Conservation (phyloP, 2,797 vertebrate species). For the Peromyscus aztecus region DNA sequence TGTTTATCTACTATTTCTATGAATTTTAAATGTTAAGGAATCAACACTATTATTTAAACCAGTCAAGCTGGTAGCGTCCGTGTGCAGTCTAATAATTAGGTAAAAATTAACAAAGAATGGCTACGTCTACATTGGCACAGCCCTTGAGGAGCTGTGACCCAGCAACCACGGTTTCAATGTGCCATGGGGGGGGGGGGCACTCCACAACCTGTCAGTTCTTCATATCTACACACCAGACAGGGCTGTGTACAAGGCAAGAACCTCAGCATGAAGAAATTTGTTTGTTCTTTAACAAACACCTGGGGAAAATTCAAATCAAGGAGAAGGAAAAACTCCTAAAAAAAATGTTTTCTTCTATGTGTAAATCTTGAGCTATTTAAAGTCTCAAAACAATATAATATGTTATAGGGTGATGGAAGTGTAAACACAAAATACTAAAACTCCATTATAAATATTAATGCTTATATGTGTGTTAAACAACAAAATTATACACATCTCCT, state of each 20-base stretch:
- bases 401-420: conserved; percentile 49
- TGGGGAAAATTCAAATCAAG: conserved; percentile 59
- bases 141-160: not conserved
- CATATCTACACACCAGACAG: not conserved
- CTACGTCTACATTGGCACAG: not conserved
- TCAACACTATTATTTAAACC: conserved; percentile 66
- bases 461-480: conserved; percentile 49
- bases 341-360: conserved; percentile 52
- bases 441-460: conserved; percentile 79
- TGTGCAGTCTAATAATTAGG: conserved; percentile 52
- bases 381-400: conserved; percentile 58
- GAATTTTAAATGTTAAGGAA: conserved; percentile 78
- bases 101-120: conserved; percentile 57
- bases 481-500: conserved; percentile 70
- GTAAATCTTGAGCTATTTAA: conserved; percentile 64
- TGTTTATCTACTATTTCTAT: conserved; percentile 78
- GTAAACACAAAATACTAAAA: conserved; percentile 75
- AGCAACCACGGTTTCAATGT: not conserved
- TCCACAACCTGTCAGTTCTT: not conserved
- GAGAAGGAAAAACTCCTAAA: not conserved
- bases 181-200: not conserved
- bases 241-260: not conserved
- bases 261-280: not conserved
- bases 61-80: conserved; percentile 25
- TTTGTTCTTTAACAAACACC: conserved; percentile 67